Evolutionary conservation across 2,113 vertebrate genomes (phyloP), one percentile per base, ranked within the genome.

Genomic region (Myotis lucifugus): DNA sequence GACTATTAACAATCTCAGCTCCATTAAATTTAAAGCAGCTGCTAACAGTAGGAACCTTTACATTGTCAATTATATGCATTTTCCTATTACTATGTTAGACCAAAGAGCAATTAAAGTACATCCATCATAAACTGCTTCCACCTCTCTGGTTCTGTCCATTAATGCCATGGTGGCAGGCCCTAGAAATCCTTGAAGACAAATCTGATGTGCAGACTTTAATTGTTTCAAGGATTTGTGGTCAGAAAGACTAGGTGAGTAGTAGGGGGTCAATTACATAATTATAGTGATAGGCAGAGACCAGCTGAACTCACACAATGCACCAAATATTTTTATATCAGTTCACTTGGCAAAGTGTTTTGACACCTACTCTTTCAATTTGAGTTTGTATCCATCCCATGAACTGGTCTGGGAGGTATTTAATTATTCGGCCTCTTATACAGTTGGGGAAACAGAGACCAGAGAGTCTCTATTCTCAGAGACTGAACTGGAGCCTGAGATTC

Each of bases 1-100:
- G 94, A 95, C 96, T 95, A 98, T 98, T 98, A 98, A 97, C 97
- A 97, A 96, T 97, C 96, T 96, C 91, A 66, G 96, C 97, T 97
- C 96, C 97, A 98, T 98, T 98, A 97, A 97, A 97, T 97, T 97
- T 97, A 98, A 97, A 96, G 97, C 97, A 98, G 97, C 97, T 97
- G 97, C 97, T 97, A 98, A 95, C 97, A 97, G 97, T 97, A 85
- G 97, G 97, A 84, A 95, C 94, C 97, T 98, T 97, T 97, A 94
- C 94, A 96, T 97, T 97, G 93, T 96, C 97, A 97, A 98, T 98
- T 97, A 97, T 96, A 97, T 96, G 97, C 97, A 98, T 97, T 98
- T 97, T 96, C 97, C 96, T 95, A 97, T 96, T 97, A 97, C 94
- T 96, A 88, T 97, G 97, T 96, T 96, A 97, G 94, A 97, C 85